Evolutionary conservation across 2,888 invertebrate species (phyloP).

Genomic region (Troides oblongomaculatus): DNA sequence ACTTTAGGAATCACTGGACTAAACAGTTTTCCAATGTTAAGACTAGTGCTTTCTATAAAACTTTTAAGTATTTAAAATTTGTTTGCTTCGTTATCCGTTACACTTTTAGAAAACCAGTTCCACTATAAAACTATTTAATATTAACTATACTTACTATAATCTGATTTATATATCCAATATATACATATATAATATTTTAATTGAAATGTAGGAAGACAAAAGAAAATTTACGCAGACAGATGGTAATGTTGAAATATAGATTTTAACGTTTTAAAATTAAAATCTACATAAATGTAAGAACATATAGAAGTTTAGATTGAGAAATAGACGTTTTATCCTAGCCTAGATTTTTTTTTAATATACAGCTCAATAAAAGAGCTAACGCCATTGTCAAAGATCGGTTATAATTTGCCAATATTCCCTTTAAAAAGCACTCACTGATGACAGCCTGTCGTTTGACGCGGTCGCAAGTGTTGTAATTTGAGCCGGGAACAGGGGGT

Average conservation of each 20-base stretch:
- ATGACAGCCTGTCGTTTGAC: constrained; percentile 96
- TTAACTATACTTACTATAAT: neutral
- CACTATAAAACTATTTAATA: neutral
- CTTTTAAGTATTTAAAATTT: neutral
- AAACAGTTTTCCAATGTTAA: too few relatives aligned
- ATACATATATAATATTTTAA: neutral
- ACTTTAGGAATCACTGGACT: too few relatives aligned
- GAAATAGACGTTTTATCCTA: too few relatives aligned
- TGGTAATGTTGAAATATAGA: too few relatives aligned
- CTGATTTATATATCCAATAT: neutral
- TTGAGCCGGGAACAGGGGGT: constrained; percentile 94
- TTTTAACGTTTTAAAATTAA: too few relatives aligned
- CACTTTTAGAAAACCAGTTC: neutral
- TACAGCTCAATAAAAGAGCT: too few relatives aligned
- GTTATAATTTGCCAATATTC: too few relatives aligned
- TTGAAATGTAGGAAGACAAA: neutral
- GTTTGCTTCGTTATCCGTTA: neutral
- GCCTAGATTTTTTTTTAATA: too few relatives aligned
- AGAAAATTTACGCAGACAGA: neutral
- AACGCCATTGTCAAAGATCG: too few relatives aligned
- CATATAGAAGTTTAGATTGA: too few relatives aligned
- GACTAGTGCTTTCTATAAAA: neutral
- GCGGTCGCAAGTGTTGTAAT: constrained; percentile 95
- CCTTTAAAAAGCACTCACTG: constrained; percentile 82
- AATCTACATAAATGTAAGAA: too few relatives aligned